Base-by-base conservation (phyloP, 1,140 invertebrate species). In the Nebria ingens region DNA sequence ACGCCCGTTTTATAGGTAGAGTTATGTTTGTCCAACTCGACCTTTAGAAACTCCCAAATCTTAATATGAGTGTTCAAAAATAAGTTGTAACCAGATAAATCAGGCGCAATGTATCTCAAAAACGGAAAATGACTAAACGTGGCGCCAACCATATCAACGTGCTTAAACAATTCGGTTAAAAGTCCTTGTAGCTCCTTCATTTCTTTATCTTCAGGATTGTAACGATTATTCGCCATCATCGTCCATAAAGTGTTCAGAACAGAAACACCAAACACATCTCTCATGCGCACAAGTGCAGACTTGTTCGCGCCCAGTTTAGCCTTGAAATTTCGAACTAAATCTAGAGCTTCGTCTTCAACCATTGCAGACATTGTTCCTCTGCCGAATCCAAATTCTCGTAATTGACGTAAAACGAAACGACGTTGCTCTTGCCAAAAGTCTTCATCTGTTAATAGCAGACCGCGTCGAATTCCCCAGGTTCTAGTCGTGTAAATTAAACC, bases 181-280 rank as follows among this genome's bases (percentile, higher is more conserved):
- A 89, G 77, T 45, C 70, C 70, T 69, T 90, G 83, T 0, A 91
- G 68, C 19, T 80, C 68, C 29, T 77, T 77, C 53, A 91, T 71
- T 62, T 87, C 79, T 21, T 78, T 72, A 51, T 89, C 85, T 19
- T 82, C 81, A 1, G 76, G 71, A 53, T 77, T 75, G 53, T 84
- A 87, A 49, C 84, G 76, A 13, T 74, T 80, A 1, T 91, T 87
- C 53, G 91, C 87, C 71, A 93, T 80, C 83, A 94, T 89, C 52
- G 76, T 81, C 87, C 91, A 94, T 0, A 95, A 70, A 0, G 87
- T 88, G 62, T 95, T 96, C 11, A 93, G 68, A 22, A 91, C 83
- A 55, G 85, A 83, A 0, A 86, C 79, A 23, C 81, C 82, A 61
- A 89, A 89, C 22, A 83, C 76, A 55, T 84, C 80, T 25, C 84